These are phyloP conservation scores for Eptatretus burgeri DNA, from an alignment of 2,113 vertebrate genomes.

Conservation along the genomic window DNA sequence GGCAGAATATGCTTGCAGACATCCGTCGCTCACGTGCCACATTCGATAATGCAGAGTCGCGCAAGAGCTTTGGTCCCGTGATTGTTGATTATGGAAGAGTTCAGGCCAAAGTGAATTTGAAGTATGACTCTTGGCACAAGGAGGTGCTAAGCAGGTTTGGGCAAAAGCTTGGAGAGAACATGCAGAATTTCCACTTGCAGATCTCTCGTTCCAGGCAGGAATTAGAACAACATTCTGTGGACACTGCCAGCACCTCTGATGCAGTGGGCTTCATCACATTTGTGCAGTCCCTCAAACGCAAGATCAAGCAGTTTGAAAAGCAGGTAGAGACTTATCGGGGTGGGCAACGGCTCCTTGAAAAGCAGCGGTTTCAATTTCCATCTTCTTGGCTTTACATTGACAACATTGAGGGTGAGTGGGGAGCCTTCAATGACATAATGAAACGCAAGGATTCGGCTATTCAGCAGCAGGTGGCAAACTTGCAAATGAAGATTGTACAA, in stretches of 20 bases:
- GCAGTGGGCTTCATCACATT: conserved; percentile 4
- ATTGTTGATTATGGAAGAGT: conserved; percentile 1
- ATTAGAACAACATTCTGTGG: neutral
- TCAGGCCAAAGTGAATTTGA: conserved; percentile 5
- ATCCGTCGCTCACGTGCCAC: neutral
- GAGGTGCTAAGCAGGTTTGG: conserved; percentile 6
- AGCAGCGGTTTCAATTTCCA: conserved; percentile 5
- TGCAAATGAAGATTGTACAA: conserved; percentile 1
- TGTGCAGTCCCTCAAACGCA: conserved; percentile 4
- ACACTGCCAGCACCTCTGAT: neutral
- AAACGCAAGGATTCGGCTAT: conserved; percentile 3
- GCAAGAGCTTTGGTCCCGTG: conserved; percentile 1
- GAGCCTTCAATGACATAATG: conserved; percentile 2
- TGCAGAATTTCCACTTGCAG: conserved; percentile 2
- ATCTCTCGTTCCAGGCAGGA: conserved; percentile 4
- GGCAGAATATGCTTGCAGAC: conserved; percentile 3
- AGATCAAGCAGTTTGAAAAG: conserved; percentile 4
- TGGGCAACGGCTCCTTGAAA: neutral
- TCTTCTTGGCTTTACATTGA: conserved; percentile 4
- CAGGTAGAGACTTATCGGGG: conserved; percentile 1
- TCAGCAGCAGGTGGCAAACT: conserved; percentile 5
- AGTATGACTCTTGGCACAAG: conserved; percentile 6
- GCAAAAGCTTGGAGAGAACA: conserved; percentile 4
- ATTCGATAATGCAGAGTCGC: conserved; percentile 4
- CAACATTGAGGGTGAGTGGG: conserved; percentile 5